Conservation (phyloP, 1,140 invertebrate species). For the Drosophila santomea region DNA sequence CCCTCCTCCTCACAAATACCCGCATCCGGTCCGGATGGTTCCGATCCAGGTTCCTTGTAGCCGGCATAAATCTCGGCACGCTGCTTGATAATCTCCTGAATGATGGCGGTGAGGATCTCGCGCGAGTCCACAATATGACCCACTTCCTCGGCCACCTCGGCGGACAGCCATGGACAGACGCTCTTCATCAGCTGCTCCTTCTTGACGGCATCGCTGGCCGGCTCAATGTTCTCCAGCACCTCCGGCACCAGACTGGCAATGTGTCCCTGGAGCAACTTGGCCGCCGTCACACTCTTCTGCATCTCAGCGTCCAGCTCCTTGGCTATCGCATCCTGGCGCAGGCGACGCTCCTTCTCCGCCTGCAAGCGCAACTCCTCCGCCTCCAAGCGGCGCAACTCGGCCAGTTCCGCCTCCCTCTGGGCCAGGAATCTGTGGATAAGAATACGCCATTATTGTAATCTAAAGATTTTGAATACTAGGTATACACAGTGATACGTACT, state of each 20-base stretch:
- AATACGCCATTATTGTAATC: neutral
- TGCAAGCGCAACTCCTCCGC: slow-evolving; percentile 89
- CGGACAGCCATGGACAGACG: slow-evolving; percentile 95
- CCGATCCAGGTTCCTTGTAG: slow-evolving; percentile 61
- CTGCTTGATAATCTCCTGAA: slow-evolving; percentile 90
- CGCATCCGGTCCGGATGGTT: slow-evolving; percentile 21
- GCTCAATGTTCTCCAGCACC: slow-evolving; percentile 90
- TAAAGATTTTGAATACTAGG: no score
- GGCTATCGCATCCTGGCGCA: slow-evolving; percentile 75
- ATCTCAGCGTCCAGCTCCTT: slow-evolving; percentile 76
- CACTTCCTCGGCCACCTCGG: slow-evolving; percentile 92
- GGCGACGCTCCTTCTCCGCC: slow-evolving; percentile 86
- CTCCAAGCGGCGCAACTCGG: slow-evolving; percentile 90
- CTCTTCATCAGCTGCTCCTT: slow-evolving; percentile 89
- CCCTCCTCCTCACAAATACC: slow-evolving; percentile 63
- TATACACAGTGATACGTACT: slow-evolving; percentile 49
- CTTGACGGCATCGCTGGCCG: slow-evolving; percentile 75
- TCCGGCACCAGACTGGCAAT: slow-evolving; percentile 93
- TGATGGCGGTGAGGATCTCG: slow-evolving; percentile 91
- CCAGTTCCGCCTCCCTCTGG: slow-evolving; percentile 91
- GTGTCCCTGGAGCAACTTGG: slow-evolving; percentile 92
- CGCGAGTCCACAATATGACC: slow-evolving; percentile 91
- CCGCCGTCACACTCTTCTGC: slow-evolving; percentile 92
- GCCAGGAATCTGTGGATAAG: slow-evolving; percentile 87
- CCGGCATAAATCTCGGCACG: slow-evolving; percentile 86